Evolutionary conservation across 2,888 invertebrate genomes (phyloP), one percentile per base, ranked within the genome.

Genomic region (Ectemnius cavifrons): DNA sequence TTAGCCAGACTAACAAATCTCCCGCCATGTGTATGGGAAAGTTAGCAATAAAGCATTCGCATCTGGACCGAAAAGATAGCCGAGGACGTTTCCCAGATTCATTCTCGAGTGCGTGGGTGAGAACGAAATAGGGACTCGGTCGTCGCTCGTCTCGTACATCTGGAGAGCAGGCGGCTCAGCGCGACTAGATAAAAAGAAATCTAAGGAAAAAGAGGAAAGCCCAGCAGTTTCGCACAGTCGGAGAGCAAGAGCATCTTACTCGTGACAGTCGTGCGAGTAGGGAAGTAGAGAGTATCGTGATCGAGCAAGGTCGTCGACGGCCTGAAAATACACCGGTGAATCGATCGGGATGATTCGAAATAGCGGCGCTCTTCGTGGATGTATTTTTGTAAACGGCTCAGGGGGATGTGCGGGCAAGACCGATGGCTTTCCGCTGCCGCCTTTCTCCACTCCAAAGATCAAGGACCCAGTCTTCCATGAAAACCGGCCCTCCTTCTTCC

Each of bases 261-360:
- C 37, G 67, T 64, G 61, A 56, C 75, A 71, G 67, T 67, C 71
- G 68, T 45, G 45, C 57, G 75, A 71, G 70, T 57, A 63, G 64
- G 73, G 71, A 80, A 79, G 72, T 73, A 49, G 72, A 27, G 52
- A 8, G 66, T 77, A 77, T 79, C 75, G 78, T 75, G 64, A 79
- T 64, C 67, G 75, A 57, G 64, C 80, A 86, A 86, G 86, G 86
- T 84, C 82, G 78, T 64, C 45, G 65, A 63, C 46, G 73, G 68
- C 83, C 86, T 84, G 78, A 80, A 87, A 87, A 87, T 87, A 87
- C 77, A 49, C 73, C 67, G 69, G 75, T 78, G 82, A 85, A 86
- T 86, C 84, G 82, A 87, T 86, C 77, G 80, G 66, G 37, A 59
- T 73, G 81, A 71, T 80, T 84, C 78, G 75, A 87, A 87, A 86